These are phyloP conservation scores for Cnemophilus loriae DNA, from an alignment of 2,113 vertebrate species.

Conservation along the genomic window DNA sequence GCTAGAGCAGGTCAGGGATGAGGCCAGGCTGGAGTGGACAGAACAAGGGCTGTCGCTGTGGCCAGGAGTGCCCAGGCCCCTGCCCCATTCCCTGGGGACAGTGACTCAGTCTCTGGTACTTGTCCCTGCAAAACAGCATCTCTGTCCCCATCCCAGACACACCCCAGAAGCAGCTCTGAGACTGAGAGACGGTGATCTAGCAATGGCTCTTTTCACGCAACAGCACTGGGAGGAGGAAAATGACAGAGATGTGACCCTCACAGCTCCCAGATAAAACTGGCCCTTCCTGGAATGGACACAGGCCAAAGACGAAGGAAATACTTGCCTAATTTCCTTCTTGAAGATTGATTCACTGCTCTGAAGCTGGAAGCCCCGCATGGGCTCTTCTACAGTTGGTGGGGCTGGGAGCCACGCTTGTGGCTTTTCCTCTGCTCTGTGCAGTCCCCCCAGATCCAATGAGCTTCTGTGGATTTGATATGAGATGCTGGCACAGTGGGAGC, in stretches of 20 bases:
- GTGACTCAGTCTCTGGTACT: neutral
- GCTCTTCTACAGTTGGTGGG: fast-evolving
- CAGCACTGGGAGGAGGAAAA: neutral
- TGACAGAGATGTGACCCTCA: neutral
- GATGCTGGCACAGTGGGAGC: neutral
- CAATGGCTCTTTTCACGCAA: neutral
- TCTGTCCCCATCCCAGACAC: neutral
- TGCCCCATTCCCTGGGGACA: neutral
- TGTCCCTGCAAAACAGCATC: neutral
- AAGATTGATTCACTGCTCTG: neutral
- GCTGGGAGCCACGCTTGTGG: neutral
- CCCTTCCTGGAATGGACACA: neutral
- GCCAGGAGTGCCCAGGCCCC: neutral
- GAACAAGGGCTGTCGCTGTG: neutral
- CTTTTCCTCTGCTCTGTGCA: neutral
- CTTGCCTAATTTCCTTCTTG: neutral
- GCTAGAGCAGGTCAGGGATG: neutral
- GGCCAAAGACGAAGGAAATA: neutral
- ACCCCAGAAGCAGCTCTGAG: neutral
- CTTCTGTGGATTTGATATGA: neutral
- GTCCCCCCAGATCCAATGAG: neutral
- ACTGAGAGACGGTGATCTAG: fast-evolving
- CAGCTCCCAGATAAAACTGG: neutral
- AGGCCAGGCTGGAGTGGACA: neutral
- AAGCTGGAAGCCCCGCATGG: neutral